Evolutionary conservation across 2,797 vertebrate species (phyloP).

Genomic region (Lycodopsis pacificus): DNA sequence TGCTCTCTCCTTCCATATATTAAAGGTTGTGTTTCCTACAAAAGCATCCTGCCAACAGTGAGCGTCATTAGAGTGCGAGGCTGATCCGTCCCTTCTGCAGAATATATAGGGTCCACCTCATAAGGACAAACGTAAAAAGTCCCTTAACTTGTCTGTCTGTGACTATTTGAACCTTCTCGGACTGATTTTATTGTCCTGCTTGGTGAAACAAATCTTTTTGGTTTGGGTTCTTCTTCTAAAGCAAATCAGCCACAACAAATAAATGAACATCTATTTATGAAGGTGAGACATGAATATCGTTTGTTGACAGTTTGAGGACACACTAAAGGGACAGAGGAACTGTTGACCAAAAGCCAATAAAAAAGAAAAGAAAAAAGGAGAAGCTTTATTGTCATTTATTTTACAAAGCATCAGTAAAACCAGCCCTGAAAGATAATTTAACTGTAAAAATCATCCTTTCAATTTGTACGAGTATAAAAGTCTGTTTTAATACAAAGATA

Average conservation of each 20-base stretch:
- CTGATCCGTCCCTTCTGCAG: slow-evolving; percentile 17
- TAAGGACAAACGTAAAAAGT: slow-evolving; percentile 33
- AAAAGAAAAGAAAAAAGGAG: slow-evolving; percentile 61
- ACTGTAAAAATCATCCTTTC: slow-evolving; percentile 71
- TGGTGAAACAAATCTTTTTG: slow-evolving; percentile 25
- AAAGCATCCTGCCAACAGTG: slow-evolving; percentile 13
- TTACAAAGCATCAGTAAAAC: slow-evolving; percentile 81
- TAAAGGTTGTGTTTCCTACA: slow-evolving; percentile 1
- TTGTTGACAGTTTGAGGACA: slow-evolving; percentile 40
- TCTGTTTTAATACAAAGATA: slow-evolving; percentile 77
- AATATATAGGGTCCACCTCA: slow-evolving; percentile 16
- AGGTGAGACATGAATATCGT: slow-evolving; percentile 21
- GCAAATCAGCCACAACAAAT: slow-evolving; percentile 28
- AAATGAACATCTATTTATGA: neutral
- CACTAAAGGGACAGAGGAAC: slow-evolving; percentile 24
- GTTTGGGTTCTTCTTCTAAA: slow-evolving; percentile 4
- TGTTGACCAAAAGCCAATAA: slow-evolving; percentile 45
- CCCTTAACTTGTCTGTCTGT: slow-evolving; percentile 31
- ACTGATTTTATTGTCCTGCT: slow-evolving; percentile 9
- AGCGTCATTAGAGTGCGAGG: slow-evolving; percentile 1
- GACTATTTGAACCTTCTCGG: slow-evolving; percentile 26
- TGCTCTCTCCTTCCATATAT: slow-evolving; percentile 3
- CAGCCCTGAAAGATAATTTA: slow-evolving; percentile 73
- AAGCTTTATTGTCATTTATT: slow-evolving; percentile 75
- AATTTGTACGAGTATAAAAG: slow-evolving; percentile 74